A percentile compares a stretch with the other conserved stretches of the same genome.
phyloP scores from a whole-genome alignment of 2,113 vertebrate species.

The Planiliza haematocheilus region DNA sequence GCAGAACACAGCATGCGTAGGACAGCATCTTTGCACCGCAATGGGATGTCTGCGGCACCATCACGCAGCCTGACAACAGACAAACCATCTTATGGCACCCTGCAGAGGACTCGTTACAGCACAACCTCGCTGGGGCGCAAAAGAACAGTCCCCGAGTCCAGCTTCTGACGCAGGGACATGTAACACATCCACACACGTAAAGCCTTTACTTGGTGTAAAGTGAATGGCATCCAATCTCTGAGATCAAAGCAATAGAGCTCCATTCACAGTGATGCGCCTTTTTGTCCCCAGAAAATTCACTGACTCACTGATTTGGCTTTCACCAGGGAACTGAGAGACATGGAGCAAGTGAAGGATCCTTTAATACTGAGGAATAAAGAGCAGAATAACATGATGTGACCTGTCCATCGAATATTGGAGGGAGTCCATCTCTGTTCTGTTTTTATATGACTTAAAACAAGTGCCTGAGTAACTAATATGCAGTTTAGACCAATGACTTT shows the following conservation, averaged over 20 bases:
- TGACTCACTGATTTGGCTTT: constrained; percentile 3
- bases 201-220: constrained; percentile 31
- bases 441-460: constrained; percentile 60
- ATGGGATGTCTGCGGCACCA: constrained; percentile 59
- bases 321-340: constrained; percentile 1
- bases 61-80: constrained; percentile 61
- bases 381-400: constrained; percentile 21
- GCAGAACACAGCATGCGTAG: constrained; percentile 71
- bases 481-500: constrained; percentile 65
- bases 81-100: constrained; percentile 68
- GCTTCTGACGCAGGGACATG: constrained; percentile 83
- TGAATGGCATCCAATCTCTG: constrained; percentile 11
- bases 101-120: constrained; percentile 85
- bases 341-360: constrained; percentile 1
- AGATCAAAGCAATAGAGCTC: constrained; percentile 68
- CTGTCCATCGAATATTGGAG: constrained; percentile 24
- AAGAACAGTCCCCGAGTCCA: constrained; percentile 89
- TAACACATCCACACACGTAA: constrained; percentile 8
- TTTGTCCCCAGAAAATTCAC: constrained; percentile 23
- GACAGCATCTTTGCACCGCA: constrained; percentile 82
- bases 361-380: constrained; percentile 14
- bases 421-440: background rate
- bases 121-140: constrained; percentile 81
- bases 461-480: constrained; percentile 77
- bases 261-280: constrained; percentile 17